These are phyloP conservation scores for Apogon hyalosoma DNA, from an alignment of 2,797 vertebrate species.

Conservation along the genomic window DNA sequence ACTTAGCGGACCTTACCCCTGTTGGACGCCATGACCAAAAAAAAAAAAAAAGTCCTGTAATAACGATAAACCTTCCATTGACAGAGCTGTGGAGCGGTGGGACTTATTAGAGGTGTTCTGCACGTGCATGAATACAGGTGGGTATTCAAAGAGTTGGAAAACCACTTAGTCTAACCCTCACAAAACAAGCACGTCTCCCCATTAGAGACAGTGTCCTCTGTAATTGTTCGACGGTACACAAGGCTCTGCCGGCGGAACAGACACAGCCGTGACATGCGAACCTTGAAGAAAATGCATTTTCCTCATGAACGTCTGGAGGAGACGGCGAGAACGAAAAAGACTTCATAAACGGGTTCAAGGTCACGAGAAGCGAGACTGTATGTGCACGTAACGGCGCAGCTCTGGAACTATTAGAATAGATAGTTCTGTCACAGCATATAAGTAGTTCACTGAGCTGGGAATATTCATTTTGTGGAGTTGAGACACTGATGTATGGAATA, in stretches of 20 bases:
- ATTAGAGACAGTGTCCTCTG: constrained; percentile 55
- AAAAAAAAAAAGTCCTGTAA: too few relatives aligned
- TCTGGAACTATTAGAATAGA: constrained; percentile 72
- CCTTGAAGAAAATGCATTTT: constrained; percentile 61
- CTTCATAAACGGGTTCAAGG: constrained; percentile 69
- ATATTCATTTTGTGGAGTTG: constrained; percentile 70
- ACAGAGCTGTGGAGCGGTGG: too few relatives aligned
- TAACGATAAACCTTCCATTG: too few relatives aligned
- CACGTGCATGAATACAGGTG: too few relatives aligned
- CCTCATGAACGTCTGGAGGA: constrained; percentile 20
- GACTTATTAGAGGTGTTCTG: too few relatives aligned
- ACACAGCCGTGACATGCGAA: constrained; percentile 44
- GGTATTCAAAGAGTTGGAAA: too few relatives aligned
- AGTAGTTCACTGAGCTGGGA: constrained; percentile 62
- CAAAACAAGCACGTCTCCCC: constrained; percentile 67
- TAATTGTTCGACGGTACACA: constrained; percentile 49
- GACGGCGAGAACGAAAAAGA: constrained; percentile 36
- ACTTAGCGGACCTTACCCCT: too few relatives aligned
- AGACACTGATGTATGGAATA: constrained; percentile 69
- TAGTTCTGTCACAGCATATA: constrained; percentile 68
- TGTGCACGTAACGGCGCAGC: constrained; percentile 52
- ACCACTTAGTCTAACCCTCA: constrained; percentile 69
- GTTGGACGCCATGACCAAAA: too few relatives aligned
- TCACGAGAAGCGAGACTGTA: constrained; percentile 46
- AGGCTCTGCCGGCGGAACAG: constrained; percentile 37